Percentiles rank a stretch among this genome's conserved stretches.
Evolutionary conservation across 53 echinoderm and acorn worm genomes (phyloP).

Genomic region (Temnopleurus reevesii): DNA sequence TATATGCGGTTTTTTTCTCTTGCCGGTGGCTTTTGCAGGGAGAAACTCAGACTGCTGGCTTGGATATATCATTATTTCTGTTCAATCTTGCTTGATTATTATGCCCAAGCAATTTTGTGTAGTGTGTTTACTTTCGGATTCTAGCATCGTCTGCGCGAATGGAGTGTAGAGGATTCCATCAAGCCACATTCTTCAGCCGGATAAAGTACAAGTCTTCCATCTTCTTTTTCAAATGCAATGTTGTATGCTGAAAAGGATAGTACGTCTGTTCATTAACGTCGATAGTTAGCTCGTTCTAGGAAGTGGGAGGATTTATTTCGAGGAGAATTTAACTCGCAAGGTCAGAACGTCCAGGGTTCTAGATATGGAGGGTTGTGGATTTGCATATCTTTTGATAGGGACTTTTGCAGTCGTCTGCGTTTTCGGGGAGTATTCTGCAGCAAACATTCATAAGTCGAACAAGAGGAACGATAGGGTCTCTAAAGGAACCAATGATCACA

Average conservation of each 20-base stretch:
- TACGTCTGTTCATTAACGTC: not conserved
- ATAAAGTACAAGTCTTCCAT: not conserved
- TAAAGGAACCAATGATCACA: not conserved
- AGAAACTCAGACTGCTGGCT: slow-evolving; percentile 1
- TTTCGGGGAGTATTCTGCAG: not conserved
- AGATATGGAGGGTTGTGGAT: slow-evolving; percentile 17
- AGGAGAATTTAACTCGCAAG: not conserved
- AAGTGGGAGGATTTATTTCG: not conserved
- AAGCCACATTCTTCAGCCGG: not conserved
- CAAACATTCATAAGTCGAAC: not conserved
- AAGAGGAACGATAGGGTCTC: not conserved
- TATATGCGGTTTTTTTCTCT: slow-evolving; percentile 8
- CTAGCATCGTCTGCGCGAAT: not conserved
- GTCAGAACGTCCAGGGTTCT: slow-evolving; percentile 17
- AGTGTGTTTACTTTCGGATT: slow-evolving; percentile 4
- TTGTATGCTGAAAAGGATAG: not conserved
- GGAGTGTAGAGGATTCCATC: not conserved
- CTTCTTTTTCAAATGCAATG: not conserved
- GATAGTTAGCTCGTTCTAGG: not conserved
- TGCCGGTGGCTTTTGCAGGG: not conserved
- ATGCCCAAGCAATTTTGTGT: slow-evolving; percentile 9
- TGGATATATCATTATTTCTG: not conserved
- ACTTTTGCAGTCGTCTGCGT: not conserved
- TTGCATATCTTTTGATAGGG: not conserved
- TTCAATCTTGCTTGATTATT: slow-evolving; percentile 20